These are phyloP conservation scores for Scaptomyza tumidula DNA, from an alignment of 2,888 invertebrate genomes.

Conservation along the genomic window DNA sequence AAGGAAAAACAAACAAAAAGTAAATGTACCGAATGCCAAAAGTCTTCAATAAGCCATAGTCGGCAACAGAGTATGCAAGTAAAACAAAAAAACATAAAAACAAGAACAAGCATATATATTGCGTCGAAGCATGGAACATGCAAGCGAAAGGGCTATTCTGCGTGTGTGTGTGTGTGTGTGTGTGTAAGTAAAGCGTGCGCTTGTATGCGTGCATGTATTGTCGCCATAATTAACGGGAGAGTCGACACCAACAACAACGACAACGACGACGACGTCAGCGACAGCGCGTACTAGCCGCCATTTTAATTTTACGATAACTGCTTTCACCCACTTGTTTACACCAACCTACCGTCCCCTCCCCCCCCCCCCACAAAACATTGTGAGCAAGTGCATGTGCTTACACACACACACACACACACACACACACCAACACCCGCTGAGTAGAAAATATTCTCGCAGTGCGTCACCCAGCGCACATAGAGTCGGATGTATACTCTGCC, in stretches of 20 bases:
- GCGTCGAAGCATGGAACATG: slow-evolving; percentile 37
- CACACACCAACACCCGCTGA: slow-evolving; percentile 1
- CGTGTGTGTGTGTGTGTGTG: slow-evolving; percentile 32
- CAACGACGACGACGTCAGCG: slow-evolving; percentile 65
- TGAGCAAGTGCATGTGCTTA: slow-evolving; percentile 45
- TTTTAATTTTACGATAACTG: slow-evolving; percentile 80
- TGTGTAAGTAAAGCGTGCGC: slow-evolving; percentile 37
- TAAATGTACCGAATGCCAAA: slow-evolving; percentile 67
- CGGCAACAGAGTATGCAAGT: slow-evolving; percentile 69
- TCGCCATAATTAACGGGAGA: slow-evolving; percentile 74
- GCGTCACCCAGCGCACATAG: slow-evolving; percentile 51
- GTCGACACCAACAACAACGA: slow-evolving; percentile 22
- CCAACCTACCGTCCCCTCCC: no score
- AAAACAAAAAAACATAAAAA: slow-evolving; percentile 44
- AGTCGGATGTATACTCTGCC: slow-evolving; percentile 33
- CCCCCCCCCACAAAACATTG: not conserved
- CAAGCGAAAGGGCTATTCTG: slow-evolving; percentile 47
- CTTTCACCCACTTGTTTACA: slow-evolving; percentile 76
- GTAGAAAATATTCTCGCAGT: slow-evolving; percentile 43
- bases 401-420: slow-evolving; percentile 22
- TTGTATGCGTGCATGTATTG: slow-evolving; percentile 69
- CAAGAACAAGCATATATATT: slow-evolving; percentile 13
- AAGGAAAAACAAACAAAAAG: slow-evolving; percentile 24
- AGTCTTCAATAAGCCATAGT: slow-evolving; percentile 61
- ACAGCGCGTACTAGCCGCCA: slow-evolving; percentile 78